Evolutionary conservation across 2,888 invertebrate genomes (phyloP), one percentile per base, ranked within the genome.

Genomic region (Eupithecia pulchellata): DNA sequence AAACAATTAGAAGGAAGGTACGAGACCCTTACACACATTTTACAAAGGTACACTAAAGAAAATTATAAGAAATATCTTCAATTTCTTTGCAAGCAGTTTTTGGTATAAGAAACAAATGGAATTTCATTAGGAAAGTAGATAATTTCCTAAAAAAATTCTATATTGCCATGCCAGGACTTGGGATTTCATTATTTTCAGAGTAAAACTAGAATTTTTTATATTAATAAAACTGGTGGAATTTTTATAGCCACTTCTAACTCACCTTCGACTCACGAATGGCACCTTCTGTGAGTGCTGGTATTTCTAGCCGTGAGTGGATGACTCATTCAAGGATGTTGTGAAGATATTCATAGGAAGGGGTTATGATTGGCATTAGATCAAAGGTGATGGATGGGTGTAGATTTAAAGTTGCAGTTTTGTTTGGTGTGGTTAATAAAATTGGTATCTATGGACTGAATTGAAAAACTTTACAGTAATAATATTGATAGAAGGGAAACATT

Each of bases 311-410:
- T 61, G 61, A 61, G n/a, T n/a, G n/a, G n/a, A n/a, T n/a, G n/a
- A n/a, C n/a, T 61, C 61, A 61, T 20, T 34, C 61, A 25, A 61
- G 34, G 61, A 61, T 61, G 61, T 61, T 32, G 32, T 34, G 34
- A 4, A 11, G 2, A 20, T 61, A 20, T 32, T 20, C 32, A 20
- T 34, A 20, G 60, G 14, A 58, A 30, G 57, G 30, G 42, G 57
- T 67, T 77, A 66, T 74, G 69, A 77, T 78, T 77, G 79, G 79
- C 79, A 70, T 55, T 27, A 13, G 76, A 78, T 79, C 79, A 79
- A 77, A 79, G n/a, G 61, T 34, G n/a, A n/a, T n/a, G n/a, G n/a
- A n/a, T n/a, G n/a, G n/a, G n/a, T n/a, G n/a, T 27, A 13, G 4
- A 58, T n/a, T 32, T 60, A 5, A 34, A n/a, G 1, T n/a, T 34